A percentile compares a stretch with the other conserved stretches of the same genome.
phyloP scores from a whole-genome alignment of 2,888 invertebrate genomes.

The Drosophila melanosoma region DNA sequence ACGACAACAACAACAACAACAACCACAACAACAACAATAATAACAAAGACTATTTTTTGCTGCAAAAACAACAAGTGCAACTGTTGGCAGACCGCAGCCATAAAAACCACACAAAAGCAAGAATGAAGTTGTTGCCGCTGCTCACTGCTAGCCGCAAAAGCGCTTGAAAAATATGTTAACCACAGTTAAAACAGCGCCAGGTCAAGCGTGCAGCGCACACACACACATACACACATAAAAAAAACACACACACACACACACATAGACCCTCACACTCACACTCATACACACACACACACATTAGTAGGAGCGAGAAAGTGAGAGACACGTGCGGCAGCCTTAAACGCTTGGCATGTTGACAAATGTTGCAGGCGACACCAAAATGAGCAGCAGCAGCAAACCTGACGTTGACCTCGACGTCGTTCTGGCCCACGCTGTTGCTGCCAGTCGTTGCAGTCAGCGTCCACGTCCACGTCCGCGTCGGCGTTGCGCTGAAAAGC shows the following conservation, averaged over 20 bases:
- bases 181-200: constrained; percentile 79
- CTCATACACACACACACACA: constrained; percentile 25
- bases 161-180: constrained; percentile 81
- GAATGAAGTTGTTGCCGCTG: constrained; percentile 80
- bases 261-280: constrained; percentile 15
- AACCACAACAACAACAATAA: constrained; percentile 12
- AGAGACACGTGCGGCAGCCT: constrained; percentile 51
- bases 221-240: constrained; percentile 26
- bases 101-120: constrained; percentile 81
- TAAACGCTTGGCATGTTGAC: constrained; percentile 80
- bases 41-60: not conserved
- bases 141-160: constrained; percentile 75
- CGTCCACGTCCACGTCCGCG: not conserved
- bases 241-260: constrained; percentile 38
- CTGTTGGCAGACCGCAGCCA: constrained; percentile 72
- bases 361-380: constrained; percentile 76
- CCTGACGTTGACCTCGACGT: constrained; percentile 66
- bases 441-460: constrained; percentile 2
- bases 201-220: constrained; percentile 71
- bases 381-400: constrained; percentile 70
- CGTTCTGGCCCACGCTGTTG: constrained; percentile 7
- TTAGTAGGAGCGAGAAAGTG: constrained; percentile 18
- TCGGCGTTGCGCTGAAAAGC: constrained; percentile 66
- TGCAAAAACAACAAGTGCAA: constrained; percentile 45
- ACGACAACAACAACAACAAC: constrained; percentile 22